Conservation (phyloP, 2,888 invertebrate genomes). For the Drosophila affinis region DNA sequence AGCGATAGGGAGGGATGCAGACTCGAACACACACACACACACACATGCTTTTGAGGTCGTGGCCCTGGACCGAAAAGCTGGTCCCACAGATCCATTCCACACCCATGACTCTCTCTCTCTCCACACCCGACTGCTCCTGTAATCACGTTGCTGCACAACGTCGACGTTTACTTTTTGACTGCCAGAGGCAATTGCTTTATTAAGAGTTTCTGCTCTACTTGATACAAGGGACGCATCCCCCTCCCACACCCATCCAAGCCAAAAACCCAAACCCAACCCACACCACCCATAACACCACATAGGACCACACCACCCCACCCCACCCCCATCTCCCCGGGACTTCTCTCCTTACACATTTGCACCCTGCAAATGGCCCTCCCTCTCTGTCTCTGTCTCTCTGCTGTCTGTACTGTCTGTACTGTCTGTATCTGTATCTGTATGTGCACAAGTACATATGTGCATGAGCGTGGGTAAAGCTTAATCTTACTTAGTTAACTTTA, state of each 20-base stretch:
- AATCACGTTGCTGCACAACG: constrained; percentile 75
- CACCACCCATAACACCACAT: constrained; percentile 6
- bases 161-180: constrained; percentile 81
- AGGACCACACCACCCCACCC: constrained; percentile 5
- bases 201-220: constrained; percentile 83
- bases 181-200: constrained; percentile 83
- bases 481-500: constrained; percentile 82
- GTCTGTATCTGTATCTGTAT: constrained; percentile 25
- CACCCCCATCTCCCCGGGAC: constrained; percentile 2
- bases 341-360: constrained; percentile 45
- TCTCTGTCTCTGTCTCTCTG: not conserved
- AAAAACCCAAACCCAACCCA: not conserved
- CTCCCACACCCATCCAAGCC: constrained; percentile 1
- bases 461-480: constrained; percentile 70
- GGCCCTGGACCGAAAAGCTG: constrained; percentile 57
- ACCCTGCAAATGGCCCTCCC: constrained; percentile 44
- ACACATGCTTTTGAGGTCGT: constrained; percentile 55
- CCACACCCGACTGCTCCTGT: constrained; percentile 35
- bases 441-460: constrained; percentile 17
- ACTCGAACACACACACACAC: constrained; percentile 26
- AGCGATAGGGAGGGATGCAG: constrained; percentile 5
- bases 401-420: constrained; percentile 1
- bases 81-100: constrained; percentile 5
- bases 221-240: constrained; percentile 54
- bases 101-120: constrained; percentile 15